A percentile compares a stretch with the other conserved stretches of the same genome.
Conservation (phyloP, 2,888 invertebrate genomes). For the Ophion ventricosus region DNA sequence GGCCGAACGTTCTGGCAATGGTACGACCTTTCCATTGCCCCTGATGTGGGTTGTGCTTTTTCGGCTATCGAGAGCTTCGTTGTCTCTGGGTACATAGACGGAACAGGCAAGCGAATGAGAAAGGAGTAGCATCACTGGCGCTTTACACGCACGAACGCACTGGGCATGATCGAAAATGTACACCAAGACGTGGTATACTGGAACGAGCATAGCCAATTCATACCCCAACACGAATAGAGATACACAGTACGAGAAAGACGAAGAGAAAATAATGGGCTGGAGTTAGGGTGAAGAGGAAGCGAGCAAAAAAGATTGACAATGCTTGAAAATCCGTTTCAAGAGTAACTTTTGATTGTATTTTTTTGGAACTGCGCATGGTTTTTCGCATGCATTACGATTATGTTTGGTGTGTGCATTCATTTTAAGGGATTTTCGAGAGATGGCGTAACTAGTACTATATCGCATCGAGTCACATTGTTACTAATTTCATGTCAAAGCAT, state of each 20-base stretch:
- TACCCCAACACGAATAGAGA: conserved; percentile 6
- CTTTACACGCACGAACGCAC: conserved; percentile 62
- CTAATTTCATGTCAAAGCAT: too few species aligned
- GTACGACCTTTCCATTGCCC: conserved; percentile 6
- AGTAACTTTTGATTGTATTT: conserved; percentile 42
- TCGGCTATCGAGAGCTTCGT: background rate
- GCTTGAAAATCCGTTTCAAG: conserved; percentile 58
- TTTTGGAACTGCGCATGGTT: background rate
- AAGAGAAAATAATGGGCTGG: conserved; percentile 20
- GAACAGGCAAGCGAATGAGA: conserved; percentile 22
- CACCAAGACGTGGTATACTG: conserved; percentile 12
- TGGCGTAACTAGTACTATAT: too few species aligned
- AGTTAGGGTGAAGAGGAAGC: conserved; percentile 39
- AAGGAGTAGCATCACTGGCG: conserved; percentile 44
- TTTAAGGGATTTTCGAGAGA: too few species aligned
- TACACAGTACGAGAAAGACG: conserved; percentile 11
- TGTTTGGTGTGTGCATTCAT: too few species aligned
- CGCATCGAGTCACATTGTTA: too few species aligned
- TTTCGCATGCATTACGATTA: background rate
- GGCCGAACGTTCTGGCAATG: background rate
- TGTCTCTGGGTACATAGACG: conserved; percentile 10
- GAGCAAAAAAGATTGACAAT: background rate
- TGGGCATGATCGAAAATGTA: conserved; percentile 44
- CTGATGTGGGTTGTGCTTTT: conserved; percentile 19
- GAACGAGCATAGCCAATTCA: conserved; percentile 31